Evolutionary conservation across 2,797 vertebrate species (phyloP), one percentile per base, ranked within the genome.

Genomic region (Oreochromis grahami): DNA sequence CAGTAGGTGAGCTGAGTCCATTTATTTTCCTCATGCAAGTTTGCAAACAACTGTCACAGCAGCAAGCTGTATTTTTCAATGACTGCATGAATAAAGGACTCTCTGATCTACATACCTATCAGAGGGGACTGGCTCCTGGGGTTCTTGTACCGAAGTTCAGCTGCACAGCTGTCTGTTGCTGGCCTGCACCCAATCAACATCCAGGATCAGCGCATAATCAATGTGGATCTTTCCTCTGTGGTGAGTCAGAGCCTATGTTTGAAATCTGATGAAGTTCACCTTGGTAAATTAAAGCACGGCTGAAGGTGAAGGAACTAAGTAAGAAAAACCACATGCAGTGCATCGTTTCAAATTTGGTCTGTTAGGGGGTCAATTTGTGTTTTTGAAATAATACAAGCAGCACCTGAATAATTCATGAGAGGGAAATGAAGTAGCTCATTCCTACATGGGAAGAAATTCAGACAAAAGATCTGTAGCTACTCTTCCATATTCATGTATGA

Each of bases 111-210:
- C 88, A 53, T 60, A 17, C 48, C 34, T 81, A 2, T n/a, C 92
- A 99, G 99, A 91, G 97, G 98, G 2, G 99, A 99, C 93, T 99
- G 98, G 98, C 97, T 99, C 72, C 96, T 99, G 91, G 92, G 98
- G 15, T 99, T 97, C 79, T 96, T 99, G 26, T 99, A 99, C 93
- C 96, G 99, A 86, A 97, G 98, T 12, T 98, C 98, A 7, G 97
- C 98, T 1, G 97, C 94, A 86, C 97, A 98, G 88, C 85, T 98
- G 70, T 97, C 72, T 0, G 98, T 99, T 1, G 98, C 99, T 2
- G 99, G 99, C 36, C 96, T 99, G 34, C 98, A 98, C 92, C 98
- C 98, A 9, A 96, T 99, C 2, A 91, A 87, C 86, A 90, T 98
- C 78, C 95, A 96, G 45, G 96, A 98, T 92, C 96, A 95, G 52